These are phyloP conservation scores for Anolis carolinensis DNA, from an alignment of 2,113 vertebrate species.

Conservation along the genomic window DNA sequence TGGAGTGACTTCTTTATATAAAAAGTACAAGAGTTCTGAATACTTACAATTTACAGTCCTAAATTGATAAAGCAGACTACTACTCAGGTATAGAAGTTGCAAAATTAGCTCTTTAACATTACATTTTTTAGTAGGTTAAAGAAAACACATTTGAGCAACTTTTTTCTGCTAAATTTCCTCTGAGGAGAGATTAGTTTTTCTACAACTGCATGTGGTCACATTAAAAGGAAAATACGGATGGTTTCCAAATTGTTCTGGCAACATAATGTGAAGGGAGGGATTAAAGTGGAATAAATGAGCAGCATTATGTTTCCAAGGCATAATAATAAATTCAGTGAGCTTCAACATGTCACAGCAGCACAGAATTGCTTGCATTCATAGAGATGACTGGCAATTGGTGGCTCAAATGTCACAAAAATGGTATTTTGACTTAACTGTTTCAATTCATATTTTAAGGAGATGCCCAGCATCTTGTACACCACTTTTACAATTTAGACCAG, in stretches of 20 bases:
- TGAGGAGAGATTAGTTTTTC: conserved; percentile 22
- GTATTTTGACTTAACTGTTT: too few species aligned
- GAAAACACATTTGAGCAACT: neutral
- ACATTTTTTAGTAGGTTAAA: neutral
- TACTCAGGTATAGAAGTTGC: neutral
- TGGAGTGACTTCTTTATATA: neutral
- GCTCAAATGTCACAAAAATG: too few species aligned
- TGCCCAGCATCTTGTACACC: too few species aligned
- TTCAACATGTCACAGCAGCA: neutral
- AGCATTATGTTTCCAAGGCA: neutral
- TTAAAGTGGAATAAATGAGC: neutral
- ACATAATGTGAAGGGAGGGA: neutral
- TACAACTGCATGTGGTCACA: conserved; percentile 3
- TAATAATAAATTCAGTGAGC: conserved; percentile 46
- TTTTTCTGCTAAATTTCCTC: neutral
- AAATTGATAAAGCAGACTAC: neutral
- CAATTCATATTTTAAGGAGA: too few species aligned
- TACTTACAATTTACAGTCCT: neutral
- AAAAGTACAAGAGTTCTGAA: neutral
- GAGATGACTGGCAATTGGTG: neutral
- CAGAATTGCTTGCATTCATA: neutral
- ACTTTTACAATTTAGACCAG: too few species aligned
- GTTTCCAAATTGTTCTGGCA: neutral
- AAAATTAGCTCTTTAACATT: neutral
- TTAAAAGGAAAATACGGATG: conserved; percentile 11